These are phyloP conservation scores for Bostrychus sinensis DNA, from an alignment of 2,113 vertebrate species.

Conservation along the genomic window DNA sequence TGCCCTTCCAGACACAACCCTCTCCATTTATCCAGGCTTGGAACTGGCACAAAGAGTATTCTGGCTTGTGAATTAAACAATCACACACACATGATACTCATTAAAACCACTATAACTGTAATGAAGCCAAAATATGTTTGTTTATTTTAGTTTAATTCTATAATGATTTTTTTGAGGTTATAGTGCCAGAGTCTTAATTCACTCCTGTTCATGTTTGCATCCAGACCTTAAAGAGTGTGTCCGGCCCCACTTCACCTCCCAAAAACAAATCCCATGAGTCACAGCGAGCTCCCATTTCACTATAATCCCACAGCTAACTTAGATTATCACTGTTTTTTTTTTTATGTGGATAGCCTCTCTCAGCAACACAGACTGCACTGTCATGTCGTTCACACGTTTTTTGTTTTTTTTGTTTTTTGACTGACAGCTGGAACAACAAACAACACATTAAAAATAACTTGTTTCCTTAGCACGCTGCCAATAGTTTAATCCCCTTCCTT, in stretches of 20 bases:
- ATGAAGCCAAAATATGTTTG: no score
- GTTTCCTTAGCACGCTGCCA: constrained; percentile 10
- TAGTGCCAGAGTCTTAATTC: neutral
- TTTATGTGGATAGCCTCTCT: no score
- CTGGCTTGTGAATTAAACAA: no score
- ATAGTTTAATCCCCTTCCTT: neutral
- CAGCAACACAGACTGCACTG: no score
- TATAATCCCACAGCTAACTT: neutral
- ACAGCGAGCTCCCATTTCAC: neutral
- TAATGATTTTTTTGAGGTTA: neutral
- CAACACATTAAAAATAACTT: constrained; percentile 12
- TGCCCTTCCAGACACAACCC: no score
- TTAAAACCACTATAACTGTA: no score
- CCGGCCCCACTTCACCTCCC: neutral
- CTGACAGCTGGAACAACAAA: constrained; percentile 1
- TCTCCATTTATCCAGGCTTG: no score
- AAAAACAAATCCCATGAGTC: constrained; percentile 2
- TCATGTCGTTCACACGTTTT: no score
- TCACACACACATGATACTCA: no score
- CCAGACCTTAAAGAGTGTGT: neutral
- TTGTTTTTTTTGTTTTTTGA: neutral
- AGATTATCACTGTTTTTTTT: no score
- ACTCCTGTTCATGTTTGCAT: neutral
- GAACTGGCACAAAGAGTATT: no score
- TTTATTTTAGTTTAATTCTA: neutral